Evolutionary conservation across 2,797 vertebrate species (phyloP).

Genomic region (Chromis chromis): DNA sequence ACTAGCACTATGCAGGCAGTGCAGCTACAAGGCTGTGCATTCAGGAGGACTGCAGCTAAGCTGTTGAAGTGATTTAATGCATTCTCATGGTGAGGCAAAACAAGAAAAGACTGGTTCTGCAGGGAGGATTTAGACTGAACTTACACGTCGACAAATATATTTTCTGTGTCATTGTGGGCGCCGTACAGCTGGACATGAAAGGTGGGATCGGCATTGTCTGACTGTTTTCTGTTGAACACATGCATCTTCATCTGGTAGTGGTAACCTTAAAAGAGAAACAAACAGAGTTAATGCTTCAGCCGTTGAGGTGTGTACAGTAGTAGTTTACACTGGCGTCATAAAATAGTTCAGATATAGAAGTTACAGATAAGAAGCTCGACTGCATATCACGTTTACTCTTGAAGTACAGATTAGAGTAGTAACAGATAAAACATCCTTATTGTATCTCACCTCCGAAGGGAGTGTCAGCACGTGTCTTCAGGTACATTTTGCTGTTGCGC

Average conservation of each 20-base stretch:
- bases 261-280: conserved; percentile 82
- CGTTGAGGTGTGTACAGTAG: neutral
- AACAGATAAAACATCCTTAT: neutral
- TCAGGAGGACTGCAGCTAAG: neutral
- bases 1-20: neutral
- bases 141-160: conserved; percentile 89
- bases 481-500: conserved; percentile 94
- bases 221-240: conserved; percentile 89
- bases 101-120: conserved; percentile 1
- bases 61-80: neutral
- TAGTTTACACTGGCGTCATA: conserved; percentile 13
- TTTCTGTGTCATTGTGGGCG: conserved; percentile 84
- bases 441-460: conserved; percentile 90
- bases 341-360: neutral
- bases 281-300: conserved; percentile 14
- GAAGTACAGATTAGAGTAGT: neutral
- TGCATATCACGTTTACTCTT: conserved; percentile 24
- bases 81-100: neutral
- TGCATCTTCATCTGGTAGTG: conserved; percentile 99
- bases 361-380: neutral
- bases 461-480: conserved; percentile 93
- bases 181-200: conserved; percentile 90
- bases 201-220: conserved; percentile 84
- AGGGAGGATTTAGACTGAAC: conserved; percentile 60
- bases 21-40: neutral